These are phyloP conservation scores for Dendrocopos noguchii DNA, from an alignment of 2,113 vertebrate species.

Conservation along the genomic window DNA sequence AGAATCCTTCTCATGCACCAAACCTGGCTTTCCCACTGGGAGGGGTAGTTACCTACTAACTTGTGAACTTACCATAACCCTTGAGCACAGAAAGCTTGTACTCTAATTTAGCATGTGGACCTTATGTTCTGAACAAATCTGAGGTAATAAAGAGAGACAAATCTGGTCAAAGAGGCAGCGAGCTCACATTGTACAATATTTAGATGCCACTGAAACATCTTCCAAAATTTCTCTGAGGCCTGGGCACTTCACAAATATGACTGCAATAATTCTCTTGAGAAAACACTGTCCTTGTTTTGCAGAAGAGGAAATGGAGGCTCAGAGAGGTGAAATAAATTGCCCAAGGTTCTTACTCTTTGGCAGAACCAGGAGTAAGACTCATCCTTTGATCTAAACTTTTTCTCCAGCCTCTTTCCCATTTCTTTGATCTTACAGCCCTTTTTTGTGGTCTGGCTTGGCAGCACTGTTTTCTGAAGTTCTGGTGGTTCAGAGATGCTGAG, in stretches of 20 bases:
- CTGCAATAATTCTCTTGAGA: constrained; percentile 2
- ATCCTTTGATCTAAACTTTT: constrained; percentile 42
- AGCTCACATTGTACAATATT: constrained; percentile 1
- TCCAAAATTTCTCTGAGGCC: not conserved
- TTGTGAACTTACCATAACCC: not conserved
- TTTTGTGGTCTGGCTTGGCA: constrained; percentile 35
- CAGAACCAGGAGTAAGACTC: constrained; percentile 13
- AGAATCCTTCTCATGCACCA: not conserved
- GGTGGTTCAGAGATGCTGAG: not conserved
- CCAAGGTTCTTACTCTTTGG: not conserved
- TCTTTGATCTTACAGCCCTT: constrained; percentile 40
- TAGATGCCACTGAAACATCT: not conserved
- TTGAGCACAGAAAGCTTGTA: not conserved
- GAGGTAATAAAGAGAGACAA: not conserved
- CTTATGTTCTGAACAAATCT: not conserved
- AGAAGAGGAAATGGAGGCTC: not conserved
- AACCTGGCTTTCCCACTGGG: not conserved
- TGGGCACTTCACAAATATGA: not conserved
- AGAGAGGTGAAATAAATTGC: not conserved
- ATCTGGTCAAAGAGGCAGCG: not conserved
- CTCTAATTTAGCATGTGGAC: not conserved
- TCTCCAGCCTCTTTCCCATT: not conserved
- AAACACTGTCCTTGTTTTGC: not conserved
- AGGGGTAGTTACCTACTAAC: not conserved
- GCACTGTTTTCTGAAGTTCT: not conserved